Percentiles rank a stretch among this genome's conserved stretches.
Evolutionary conservation across 2,888 invertebrate species (phyloP).

Genomic region (Zaprionus lineosus): DNA sequence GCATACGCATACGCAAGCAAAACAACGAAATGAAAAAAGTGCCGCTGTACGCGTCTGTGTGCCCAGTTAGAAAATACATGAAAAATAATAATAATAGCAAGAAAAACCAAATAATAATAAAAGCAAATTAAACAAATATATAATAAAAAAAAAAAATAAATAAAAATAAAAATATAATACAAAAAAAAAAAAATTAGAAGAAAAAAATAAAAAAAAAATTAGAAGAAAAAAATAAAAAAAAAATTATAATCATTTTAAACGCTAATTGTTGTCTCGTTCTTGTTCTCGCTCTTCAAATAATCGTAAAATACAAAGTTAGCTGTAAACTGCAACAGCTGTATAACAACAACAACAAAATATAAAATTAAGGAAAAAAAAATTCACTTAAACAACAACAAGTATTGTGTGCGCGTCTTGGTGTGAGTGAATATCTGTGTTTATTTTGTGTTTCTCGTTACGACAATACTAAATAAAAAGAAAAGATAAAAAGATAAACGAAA

Average conservation of each 20-base stretch:
- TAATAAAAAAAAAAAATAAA: slow-evolving; percentile 20
- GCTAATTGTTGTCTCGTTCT: slow-evolving; percentile 21
- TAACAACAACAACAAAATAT: slow-evolving; percentile 27
- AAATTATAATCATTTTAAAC: slow-evolving; percentile 17
- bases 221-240: too few relatives aligned
- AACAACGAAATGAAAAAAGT: slow-evolving; percentile 44
- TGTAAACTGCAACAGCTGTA: slow-evolving; percentile 59
- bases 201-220: background rate
- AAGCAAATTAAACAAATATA: slow-evolving; percentile 3
- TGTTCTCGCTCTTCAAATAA: slow-evolving; percentile 20
- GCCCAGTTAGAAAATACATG: slow-evolving; percentile 40
- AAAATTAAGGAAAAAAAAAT: slow-evolving; percentile 15
- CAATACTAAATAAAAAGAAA: background rate
- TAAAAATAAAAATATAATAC: slow-evolving; percentile 15
- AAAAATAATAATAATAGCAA: slow-evolving; percentile 2
- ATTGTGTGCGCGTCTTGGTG: slow-evolving; percentile 1
- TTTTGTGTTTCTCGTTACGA: slow-evolving; percentile 27
- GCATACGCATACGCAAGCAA: slow-evolving; percentile 25
- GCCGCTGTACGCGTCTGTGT: slow-evolving; percentile 28
- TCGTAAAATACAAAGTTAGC: slow-evolving; percentile 32
- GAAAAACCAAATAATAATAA: slow-evolving; percentile 25
- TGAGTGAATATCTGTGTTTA: slow-evolving; percentile 12
- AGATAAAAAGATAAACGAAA: slow-evolving; percentile 8
- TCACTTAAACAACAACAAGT: slow-evolving; percentile 36
- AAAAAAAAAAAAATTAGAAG: slow-evolving; percentile 5